These are phyloP conservation scores for Sebastes oblongus DNA, from an alignment of 2,797 vertebrate species.

Conservation along the genomic window DNA sequence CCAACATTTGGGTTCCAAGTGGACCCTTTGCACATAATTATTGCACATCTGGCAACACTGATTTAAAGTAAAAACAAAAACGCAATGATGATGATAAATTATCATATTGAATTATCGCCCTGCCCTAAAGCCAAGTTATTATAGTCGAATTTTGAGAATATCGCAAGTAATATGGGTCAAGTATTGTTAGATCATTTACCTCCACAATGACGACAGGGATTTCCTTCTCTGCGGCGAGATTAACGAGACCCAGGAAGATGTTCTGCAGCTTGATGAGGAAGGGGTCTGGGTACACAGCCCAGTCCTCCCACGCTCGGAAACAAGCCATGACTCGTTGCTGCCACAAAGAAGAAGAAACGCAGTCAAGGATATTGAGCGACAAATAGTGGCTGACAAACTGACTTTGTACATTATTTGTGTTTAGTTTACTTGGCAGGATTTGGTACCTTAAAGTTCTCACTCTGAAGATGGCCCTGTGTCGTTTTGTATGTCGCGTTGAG, in stretches of 20 bases:
- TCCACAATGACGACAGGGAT: constrained; percentile 10
- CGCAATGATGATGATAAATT: too few species aligned
- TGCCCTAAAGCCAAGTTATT: neutral
- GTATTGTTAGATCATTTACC: constrained; percentile 19
- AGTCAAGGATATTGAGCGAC: neutral
- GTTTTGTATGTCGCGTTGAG: constrained; percentile 96
- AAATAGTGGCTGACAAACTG: neutral
- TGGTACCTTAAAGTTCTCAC: constrained; percentile 97
- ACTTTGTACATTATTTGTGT: neutral
- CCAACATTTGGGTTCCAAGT: too few species aligned
- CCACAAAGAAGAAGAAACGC: constrained; percentile 3
- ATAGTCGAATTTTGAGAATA: neutral
- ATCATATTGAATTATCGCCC: too few species aligned
- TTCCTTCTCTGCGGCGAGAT: constrained; percentile 92
- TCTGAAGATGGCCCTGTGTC: constrained; percentile 98
- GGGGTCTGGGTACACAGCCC: constrained; percentile 98
- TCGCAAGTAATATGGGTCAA: neutral
- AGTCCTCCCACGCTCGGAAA: constrained; percentile 99
- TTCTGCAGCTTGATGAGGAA: constrained; percentile 99
- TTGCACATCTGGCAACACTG: accelerated
- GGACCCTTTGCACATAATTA: accelerated
- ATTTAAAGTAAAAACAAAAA: too few species aligned
- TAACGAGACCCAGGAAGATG: constrained; percentile 97
- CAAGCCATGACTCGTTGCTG: constrained; percentile 99
- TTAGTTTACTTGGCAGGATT: neutral